Base-by-base conservation (phyloP, 2,113 vertebrate genomes). In the Antechinus flavipes region DNA sequence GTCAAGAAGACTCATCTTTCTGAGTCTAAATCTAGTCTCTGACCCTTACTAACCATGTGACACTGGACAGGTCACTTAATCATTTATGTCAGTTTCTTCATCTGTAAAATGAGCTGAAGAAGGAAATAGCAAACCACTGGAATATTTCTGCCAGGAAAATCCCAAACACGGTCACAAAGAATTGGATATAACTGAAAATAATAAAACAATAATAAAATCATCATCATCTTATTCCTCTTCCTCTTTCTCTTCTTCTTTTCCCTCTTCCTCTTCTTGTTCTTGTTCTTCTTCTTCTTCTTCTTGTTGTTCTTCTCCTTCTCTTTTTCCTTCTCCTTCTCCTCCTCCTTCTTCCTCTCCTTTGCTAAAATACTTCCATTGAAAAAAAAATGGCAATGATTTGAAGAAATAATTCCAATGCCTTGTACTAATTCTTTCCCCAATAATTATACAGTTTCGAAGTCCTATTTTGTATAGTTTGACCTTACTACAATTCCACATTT, bases 401-500 rank as follows among this genome's bases (percentile, higher is more conserved):
- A 76, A 35, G 35, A 76, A 76, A 19, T 76, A 22, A 5, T n/a
- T 76, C 14, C 24, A 93, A 56, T 89, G n/a, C 0, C 24, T 9
- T 76, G 76, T 11, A 54, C n/a, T 53, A 19, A 49, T 76, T 95
- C 61, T n/a, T 76, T 95, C 94, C 9, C 9, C 24, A 52, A 90
- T 58, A 6, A 90, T 2, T 90, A n/a, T 24, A 89, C 47, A 1
- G 23, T 46, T 89, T 95, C 91, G 46, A 93, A 3, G 50, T 50
- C 9, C 61, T 91, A 91, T 95, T 8, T 24, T 91, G 2, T 19
- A 46, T 56, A 61, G 0, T 26, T 16, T 91, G 91, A 35, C 26
- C 24, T 54, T 95, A 54, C 10, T 91, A 35, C 5, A 89, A 93
- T 93, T 84, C 26, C 23, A 94, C 55, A 27, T 49, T 92, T 89